A percentile compares a stretch with the other conserved stretches of the same genome.
phyloP scores from a whole-genome alignment of 2,888 invertebrate species.

The Ethmia dodecea region DNA sequence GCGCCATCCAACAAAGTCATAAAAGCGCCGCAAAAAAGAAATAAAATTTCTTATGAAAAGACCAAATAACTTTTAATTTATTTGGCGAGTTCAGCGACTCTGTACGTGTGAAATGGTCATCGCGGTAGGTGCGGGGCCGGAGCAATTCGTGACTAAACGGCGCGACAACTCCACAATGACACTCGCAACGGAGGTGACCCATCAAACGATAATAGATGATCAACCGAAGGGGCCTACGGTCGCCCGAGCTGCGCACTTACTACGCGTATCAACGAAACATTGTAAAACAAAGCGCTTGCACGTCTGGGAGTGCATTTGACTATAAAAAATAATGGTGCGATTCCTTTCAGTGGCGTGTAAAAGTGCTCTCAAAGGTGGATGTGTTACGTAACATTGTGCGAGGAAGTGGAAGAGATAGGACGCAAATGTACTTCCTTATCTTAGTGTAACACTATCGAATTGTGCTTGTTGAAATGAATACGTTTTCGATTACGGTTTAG shows the following conservation, averaged over 20 bases:
- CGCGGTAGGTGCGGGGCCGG: background rate
- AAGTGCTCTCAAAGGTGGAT: background rate
- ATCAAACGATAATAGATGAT: conserved; percentile 70
- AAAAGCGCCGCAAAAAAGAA: background rate
- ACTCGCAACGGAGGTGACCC: conserved; percentile 66
- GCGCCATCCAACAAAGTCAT: background rate
- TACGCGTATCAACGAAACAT: too few species aligned
- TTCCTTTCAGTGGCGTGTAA: background rate
- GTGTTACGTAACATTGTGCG: background rate
- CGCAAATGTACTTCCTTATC: too few species aligned
- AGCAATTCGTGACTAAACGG: conserved; percentile 1
- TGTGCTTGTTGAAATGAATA: too few species aligned
- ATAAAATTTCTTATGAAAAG: background rate
- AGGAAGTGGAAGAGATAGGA: background rate
- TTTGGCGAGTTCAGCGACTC: background rate
- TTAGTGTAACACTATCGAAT: too few species aligned
- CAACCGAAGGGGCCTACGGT: conserved; percentile 63
- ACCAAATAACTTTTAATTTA: background rate
- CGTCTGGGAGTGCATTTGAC: conserved; percentile 34
- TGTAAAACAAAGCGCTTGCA: conserved; percentile 5
- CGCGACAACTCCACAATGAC: conserved; percentile 36
- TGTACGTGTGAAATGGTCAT: background rate
- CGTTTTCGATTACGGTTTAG: too few species aligned
- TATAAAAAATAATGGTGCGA: conserved; percentile 41
- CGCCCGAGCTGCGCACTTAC: conserved; percentile 48